Evolutionary conservation across 2,797 vertebrate genomes (phyloP).

Genomic region (Okamejei kenojei): DNA sequence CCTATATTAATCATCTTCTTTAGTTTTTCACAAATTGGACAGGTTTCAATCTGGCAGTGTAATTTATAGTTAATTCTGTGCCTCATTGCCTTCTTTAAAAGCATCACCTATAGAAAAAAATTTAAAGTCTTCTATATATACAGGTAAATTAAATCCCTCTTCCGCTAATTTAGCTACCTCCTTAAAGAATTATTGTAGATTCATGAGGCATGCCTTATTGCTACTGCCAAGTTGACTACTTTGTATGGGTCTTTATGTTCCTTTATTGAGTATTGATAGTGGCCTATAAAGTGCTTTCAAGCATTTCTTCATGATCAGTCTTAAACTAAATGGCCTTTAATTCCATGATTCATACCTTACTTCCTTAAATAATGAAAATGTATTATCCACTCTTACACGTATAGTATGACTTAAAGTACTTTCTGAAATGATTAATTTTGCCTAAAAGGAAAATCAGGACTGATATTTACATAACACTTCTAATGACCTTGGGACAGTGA

Average conservation of each 20-base stretch:
- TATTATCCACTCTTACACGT: background rate
- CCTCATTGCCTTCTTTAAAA: background rate
- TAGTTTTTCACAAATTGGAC: background rate
- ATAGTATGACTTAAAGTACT: background rate
- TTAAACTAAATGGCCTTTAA: background rate
- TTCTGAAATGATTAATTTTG: background rate
- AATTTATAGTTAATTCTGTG: background rate
- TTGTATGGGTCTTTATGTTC: background rate
- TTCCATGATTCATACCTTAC: background rate
- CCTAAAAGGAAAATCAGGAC: background rate
- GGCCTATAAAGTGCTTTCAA: background rate
- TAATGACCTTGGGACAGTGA: background rate
- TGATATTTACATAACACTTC: background rate
- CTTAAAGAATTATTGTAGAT: background rate
- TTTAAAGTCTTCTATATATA: background rate
- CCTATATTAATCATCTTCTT: background rate
- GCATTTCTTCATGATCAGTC: background rate
- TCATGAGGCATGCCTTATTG: background rate
- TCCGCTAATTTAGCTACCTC: background rate
- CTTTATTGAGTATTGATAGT: slow-evolving; percentile 11
- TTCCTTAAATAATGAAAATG: background rate
- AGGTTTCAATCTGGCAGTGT: background rate
- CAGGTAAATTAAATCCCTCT: background rate
- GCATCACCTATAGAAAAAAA: background rate
- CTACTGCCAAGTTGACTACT: background rate